Percentiles rank a stretch among this genome's conserved stretches.
phyloP scores from a whole-genome alignment of 2,888 invertebrate species.

The Machimus rusticus region DNA sequence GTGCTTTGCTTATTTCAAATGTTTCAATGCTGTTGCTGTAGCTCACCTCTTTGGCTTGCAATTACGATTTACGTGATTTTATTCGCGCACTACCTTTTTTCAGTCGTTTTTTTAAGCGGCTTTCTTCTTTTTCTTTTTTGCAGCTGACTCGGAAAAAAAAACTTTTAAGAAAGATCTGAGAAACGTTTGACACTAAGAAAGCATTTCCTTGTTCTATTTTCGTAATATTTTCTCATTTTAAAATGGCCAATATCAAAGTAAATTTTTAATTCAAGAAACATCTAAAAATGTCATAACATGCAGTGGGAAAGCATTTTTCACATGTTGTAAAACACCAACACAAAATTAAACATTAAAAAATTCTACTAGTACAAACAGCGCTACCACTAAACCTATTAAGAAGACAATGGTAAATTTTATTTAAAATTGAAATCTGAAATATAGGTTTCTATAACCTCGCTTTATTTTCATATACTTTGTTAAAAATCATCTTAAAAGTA shows the following conservation, averaged over 20 bases:
- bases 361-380: neutral
- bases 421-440: neutral
- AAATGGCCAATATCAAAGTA: neutral
- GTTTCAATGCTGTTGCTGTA: slow-evolving; percentile 5
- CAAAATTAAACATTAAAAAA: neutral
- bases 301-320: neutral
- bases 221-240: neutral
- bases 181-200: neutral
- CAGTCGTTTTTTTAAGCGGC: neutral
- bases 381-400: neutral
- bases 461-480: too few relatives aligned
- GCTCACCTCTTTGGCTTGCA: neutral
- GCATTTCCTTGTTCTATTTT: neutral
- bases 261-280: neutral
- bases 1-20: neutral
- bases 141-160: neutral
- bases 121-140: neutral
- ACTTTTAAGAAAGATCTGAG: neutral
- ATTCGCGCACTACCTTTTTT: neutral
- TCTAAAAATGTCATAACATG: neutral
- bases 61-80: neutral
- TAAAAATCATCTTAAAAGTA: neutral
- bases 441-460: too few relatives aligned
- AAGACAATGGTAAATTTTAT: neutral
- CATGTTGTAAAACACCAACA: neutral